A percentile compares a stretch with the other conserved stretches of the same genome.
Evolutionary conservation across 2,113 vertebrate genomes (phyloP).

Genomic region (Mola mola): DNA sequence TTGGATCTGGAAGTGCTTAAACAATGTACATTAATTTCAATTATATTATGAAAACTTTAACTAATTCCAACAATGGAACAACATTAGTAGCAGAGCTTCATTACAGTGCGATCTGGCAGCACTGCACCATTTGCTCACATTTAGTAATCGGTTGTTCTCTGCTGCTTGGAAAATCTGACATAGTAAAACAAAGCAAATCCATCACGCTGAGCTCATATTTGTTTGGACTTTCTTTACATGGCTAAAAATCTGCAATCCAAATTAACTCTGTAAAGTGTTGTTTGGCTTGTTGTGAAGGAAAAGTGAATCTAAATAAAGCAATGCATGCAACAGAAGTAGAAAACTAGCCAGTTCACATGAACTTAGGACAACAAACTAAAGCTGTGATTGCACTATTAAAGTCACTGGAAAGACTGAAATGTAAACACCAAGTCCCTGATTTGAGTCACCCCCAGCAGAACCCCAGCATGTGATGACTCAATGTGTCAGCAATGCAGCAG

Average conservation of each 20-base stretch:
- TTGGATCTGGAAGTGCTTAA: no score
- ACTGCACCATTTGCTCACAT: not conserved
- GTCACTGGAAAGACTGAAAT: not conserved
- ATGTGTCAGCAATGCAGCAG: constrained; percentile 44
- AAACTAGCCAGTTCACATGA: no score
- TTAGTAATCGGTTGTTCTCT: not conserved
- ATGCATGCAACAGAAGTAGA: not conserved
- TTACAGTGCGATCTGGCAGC: no score
- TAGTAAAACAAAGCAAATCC: no score
- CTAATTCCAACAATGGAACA: no score
- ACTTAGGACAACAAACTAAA: no score
- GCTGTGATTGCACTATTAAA: not conserved
- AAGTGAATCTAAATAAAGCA: not conserved
- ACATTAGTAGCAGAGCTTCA: no score
- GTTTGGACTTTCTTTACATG: constrained; percentile 15
- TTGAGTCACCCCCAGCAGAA: constrained; percentile 5
- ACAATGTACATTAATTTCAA: no score
- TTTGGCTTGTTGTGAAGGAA: not conserved
- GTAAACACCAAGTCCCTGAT: constrained; percentile 23
- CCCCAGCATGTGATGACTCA: constrained; percentile 58
- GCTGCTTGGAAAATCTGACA: no score
- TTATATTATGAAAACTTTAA: no score
- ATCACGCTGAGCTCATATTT: constrained; percentile 1
- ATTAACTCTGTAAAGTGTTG: no score
- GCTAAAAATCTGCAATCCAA: constrained; percentile 4